Evolutionary conservation across 2,113 vertebrate genomes (phyloP), one percentile per base, ranked within the genome.

Genomic region (Genyomyrus donnyi): DNA sequence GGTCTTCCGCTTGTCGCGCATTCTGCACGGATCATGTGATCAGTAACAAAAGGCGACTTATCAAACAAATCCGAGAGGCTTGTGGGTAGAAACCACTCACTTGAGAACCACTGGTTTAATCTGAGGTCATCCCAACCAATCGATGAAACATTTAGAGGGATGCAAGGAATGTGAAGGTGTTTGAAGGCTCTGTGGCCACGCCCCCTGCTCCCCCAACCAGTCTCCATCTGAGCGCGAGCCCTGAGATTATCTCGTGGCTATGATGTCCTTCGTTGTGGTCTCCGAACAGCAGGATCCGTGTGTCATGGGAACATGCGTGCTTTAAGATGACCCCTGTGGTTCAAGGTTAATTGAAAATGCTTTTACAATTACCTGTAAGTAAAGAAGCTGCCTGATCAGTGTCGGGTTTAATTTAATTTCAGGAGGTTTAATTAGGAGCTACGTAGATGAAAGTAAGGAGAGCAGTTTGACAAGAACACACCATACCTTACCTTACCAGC

Each of bases 341-440:
- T 90, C 58, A 88, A 88, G 89, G 89, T 87, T 77, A 77, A 90
- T 90, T 90, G 49, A 27, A 88, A 88, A 80, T 45, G n/a, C 39
- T 87, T 88, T 77, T 80, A 39, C 46, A 31, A 24, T 53, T 49
- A 80, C 46, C 70, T 45, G 62, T 56, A 88, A 90, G 45, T 74
- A 49, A 77, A 50, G 39, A 48, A 77, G 46, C 31, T 52, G 27
- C 48, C 27, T 49, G 35, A 46, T 53, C 21, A 21, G 58, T 45
- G 58, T 35, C 24, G 6, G 27, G 49, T 24, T 80, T 88, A 77
- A 90, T 90, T 90, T 80, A 77, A 49, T 87, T 90, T 88, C 35
- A 7, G n/a, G 45, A 17, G 62, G 62, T 42, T 74, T 90, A 88
- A 90, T 88, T 74, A 90, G 62, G 85, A 56, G 35, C 45, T 39